Conservation (phyloP, 2,797 vertebrate species). For the Anguilla anguilla region DNA sequence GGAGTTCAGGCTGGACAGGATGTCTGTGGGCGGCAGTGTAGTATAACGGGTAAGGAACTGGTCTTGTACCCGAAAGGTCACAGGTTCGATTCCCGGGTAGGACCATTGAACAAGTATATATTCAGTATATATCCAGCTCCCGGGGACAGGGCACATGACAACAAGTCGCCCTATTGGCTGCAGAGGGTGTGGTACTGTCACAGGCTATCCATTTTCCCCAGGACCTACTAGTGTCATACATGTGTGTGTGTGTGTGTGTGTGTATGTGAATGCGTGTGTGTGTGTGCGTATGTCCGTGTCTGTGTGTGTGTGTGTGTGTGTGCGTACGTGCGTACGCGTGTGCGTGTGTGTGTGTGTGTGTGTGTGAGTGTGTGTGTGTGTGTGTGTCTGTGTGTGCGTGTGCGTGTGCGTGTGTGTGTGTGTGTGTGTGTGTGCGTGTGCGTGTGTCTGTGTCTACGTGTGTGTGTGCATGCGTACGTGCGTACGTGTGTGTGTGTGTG, state of each 20-base stretch:
- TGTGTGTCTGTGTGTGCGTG: background rate
- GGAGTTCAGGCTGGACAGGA: conserved; percentile 97
- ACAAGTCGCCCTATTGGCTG: no score
- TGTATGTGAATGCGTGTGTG: background rate
- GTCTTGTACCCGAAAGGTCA: no score
- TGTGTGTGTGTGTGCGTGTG: background rate
- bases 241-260: background rate
- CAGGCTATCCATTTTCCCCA: no score
- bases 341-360: background rate
- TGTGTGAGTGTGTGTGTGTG: background rate
- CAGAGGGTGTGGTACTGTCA: no score
- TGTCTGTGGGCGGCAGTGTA: conserved; percentile 76
- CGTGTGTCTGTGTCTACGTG: background rate
- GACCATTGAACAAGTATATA: no score
- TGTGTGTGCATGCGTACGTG: background rate
- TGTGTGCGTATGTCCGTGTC: background rate
- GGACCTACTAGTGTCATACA: no score
- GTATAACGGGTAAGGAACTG: background rate
- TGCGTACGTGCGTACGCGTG: background rate
- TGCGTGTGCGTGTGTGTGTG: background rate
- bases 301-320: background rate
- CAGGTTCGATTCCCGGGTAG: no score
- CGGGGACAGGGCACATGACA: no score
- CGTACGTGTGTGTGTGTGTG: background rate
- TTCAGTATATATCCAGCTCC: no score